Base-by-base conservation (phyloP, 30 jellyfish, hydroid and myxozoan genomes). In the Catostylus mosaicus region DNA sequence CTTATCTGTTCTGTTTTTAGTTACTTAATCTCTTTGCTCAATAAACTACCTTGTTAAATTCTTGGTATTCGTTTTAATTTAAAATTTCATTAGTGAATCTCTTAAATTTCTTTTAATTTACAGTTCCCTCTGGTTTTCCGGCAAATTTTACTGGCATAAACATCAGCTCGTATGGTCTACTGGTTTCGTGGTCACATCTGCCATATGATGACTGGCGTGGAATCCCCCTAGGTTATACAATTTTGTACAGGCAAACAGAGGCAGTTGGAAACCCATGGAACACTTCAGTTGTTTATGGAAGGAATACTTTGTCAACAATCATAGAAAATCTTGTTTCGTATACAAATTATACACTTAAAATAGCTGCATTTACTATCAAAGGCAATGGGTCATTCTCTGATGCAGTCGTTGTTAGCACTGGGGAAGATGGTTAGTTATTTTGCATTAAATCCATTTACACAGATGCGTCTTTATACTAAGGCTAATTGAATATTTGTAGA, bases 121-220 rank as follows among this genome's bases (percentile, higher is more conserved):
- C n/a, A 79, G 90, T 35, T 24, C 90, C 90, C 5, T 33, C 75
- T 18, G 27, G 8, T 34, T 47, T 67, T 30, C 90, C 90, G 14
- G 66, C 47, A 9, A 64, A 79, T 35, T 79, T 79, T 18, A 62
- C 30, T 10, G 82, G 82, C 22, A 72, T 65, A 9, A 64, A 79
- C 64, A 45, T 64, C 82, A 79, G 90, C 75, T 62, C 76, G 19
- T 79, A 79, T 51, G 90, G 31, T 20, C 63, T 79, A 65, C 63
- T 18, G 30, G 75, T 79, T 8, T 27, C 43, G 74, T 79, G 90
- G 90, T 79, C 90, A 2, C 72, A 8, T 3, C 63, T 79, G n/a
- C 90, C 82, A n/a, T 23, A 65, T 24, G 90, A 79, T 36, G 60
- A 62, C 57, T 46, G 90, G 82, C 80, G 62, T 19, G 90, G 90